Evolutionary conservation across 1,140 invertebrate species (phyloP).

Genomic region (Acromyrmex echinatior): DNA sequence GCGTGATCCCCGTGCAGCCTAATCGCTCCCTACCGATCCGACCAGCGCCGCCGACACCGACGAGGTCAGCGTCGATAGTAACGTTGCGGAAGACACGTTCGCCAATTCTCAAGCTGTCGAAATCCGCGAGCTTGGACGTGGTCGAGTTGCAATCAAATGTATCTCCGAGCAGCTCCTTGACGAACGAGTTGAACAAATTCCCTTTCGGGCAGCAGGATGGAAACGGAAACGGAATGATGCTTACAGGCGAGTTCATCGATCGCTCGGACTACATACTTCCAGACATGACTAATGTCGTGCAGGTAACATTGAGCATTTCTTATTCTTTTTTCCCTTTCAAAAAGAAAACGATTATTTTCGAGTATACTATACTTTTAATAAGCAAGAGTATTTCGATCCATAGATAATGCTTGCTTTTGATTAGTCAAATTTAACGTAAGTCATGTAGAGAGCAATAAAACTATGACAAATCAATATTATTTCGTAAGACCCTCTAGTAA

Average conservation of each 20-base stretch:
- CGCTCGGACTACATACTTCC: slow-evolving; percentile 37
- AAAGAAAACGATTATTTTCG: background rate
- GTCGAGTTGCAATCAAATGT: slow-evolving; percentile 41
- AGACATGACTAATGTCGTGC: slow-evolving; percentile 33
- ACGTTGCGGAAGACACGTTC: slow-evolving; percentile 51
- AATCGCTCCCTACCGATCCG: slow-evolving; percentile 80
- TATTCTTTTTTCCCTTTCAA: background rate
- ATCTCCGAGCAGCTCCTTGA: background rate
- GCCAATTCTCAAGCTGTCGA: slow-evolving; percentile 27
- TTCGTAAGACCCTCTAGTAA: background rate
- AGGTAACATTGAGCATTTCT: slow-evolving; percentile 4
- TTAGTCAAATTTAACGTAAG: background rate
- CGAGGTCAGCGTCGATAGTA: slow-evolving; percentile 30
- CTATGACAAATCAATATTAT: background rate
- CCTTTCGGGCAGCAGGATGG: background rate
- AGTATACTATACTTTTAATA: background rate
- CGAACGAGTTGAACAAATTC: background rate
- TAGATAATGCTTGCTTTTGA: background rate
- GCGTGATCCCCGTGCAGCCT: slow-evolving; percentile 79
- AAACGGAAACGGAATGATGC: background rate
- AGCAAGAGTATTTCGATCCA: background rate
- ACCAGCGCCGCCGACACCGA: slow-evolving; percentile 76
- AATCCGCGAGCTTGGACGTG: background rate
- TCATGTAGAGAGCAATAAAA: background rate
- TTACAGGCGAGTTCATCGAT: background rate